phyloP scores from a whole-genome alignment of 30 jellyfish, hydroid and myxozoan species.

The Aurelia aurita complex sp. Pacific region DNA sequence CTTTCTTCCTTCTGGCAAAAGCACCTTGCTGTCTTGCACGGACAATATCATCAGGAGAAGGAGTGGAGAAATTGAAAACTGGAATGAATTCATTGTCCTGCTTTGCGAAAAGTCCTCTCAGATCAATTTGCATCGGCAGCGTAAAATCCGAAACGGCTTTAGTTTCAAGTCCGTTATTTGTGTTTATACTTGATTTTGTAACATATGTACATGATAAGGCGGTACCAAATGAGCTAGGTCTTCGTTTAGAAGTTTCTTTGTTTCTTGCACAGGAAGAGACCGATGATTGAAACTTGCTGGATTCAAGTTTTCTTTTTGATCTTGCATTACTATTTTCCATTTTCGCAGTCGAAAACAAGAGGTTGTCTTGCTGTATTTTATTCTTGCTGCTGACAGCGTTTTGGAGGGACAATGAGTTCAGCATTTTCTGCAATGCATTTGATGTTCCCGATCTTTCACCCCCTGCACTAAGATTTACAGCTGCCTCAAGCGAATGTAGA shows the following conservation, averaged over 20 bases:
- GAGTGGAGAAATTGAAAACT: constrained; percentile 58
- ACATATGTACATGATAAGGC: constrained; percentile 8
- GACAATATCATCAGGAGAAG: constrained; percentile 92
- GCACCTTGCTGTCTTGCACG: constrained; percentile 48
- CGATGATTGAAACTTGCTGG: too few relatives aligned
- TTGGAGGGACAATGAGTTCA: background rate
- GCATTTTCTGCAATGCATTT: background rate
- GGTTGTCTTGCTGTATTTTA: too few relatives aligned
- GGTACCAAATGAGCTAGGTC: constrained; percentile 39
- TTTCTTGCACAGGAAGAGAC: background rate
- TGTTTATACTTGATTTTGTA: background rate
- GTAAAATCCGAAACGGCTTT: background rate
- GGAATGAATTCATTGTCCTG: background rate
- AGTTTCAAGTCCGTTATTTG: too few relatives aligned
- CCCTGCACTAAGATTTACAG: too few relatives aligned
- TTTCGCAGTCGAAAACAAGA: too few relatives aligned
- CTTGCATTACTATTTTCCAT: too few relatives aligned
- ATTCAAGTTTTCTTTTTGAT: too few relatives aligned
- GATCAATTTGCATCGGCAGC: constrained; percentile 5
- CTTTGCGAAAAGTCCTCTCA: background rate
- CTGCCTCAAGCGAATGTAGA: too few relatives aligned
- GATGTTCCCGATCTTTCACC: too few relatives aligned
- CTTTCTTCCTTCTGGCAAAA: constrained; percentile 4
- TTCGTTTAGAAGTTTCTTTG: background rate
- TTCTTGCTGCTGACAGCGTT: background rate